phyloP scores from a whole-genome alignment of 2,888 invertebrate species.

The Platynereis dumerilii region DNA sequence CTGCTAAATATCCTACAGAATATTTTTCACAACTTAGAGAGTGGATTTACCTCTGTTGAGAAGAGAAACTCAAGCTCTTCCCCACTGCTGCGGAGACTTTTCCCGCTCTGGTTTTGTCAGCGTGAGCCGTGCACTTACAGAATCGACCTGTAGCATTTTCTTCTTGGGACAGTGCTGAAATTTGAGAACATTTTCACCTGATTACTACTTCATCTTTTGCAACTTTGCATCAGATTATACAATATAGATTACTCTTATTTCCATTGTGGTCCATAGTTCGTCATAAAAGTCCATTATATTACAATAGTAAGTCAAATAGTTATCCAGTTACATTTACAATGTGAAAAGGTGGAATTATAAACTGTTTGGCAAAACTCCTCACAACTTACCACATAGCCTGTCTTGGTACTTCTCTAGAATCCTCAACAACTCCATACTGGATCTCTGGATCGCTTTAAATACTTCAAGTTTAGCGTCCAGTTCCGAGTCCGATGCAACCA shows the following conservation, averaged over 20 bases:
- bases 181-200: neutral
- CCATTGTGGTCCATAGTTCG: too few relatives aligned
- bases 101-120: slow-evolving; percentile 82
- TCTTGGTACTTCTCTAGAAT: slow-evolving; percentile 94
- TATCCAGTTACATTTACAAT: too few relatives aligned
- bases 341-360: too few relatives aligned
- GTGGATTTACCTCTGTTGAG: slow-evolving; percentile 86
- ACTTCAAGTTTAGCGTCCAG: slow-evolving; percentile 92
- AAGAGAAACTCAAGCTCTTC: slow-evolving; percentile 86
- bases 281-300: too few relatives aligned
- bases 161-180: slow-evolving; percentile 84
- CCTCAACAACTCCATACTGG: slow-evolving; percentile 84
- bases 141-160: slow-evolving; percentile 94
- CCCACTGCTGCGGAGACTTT: slow-evolving; percentile 83
- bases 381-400: slow-evolving; percentile 80
- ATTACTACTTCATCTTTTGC: too few relatives aligned
- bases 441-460: slow-evolving; percentile 79
- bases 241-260: too few relatives aligned
- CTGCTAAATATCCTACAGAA: too few relatives aligned
- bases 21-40: slow-evolving; percentile 14
- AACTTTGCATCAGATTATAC: too few relatives aligned
- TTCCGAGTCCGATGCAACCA: slow-evolving; percentile 94
- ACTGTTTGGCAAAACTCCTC: too few relatives aligned
- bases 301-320: too few relatives aligned
- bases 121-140: slow-evolving; percentile 89